These are phyloP conservation scores for Heterodera carotae DNA, from an alignment of 1,140 invertebrate genomes.

Conservation along the genomic window DNA sequence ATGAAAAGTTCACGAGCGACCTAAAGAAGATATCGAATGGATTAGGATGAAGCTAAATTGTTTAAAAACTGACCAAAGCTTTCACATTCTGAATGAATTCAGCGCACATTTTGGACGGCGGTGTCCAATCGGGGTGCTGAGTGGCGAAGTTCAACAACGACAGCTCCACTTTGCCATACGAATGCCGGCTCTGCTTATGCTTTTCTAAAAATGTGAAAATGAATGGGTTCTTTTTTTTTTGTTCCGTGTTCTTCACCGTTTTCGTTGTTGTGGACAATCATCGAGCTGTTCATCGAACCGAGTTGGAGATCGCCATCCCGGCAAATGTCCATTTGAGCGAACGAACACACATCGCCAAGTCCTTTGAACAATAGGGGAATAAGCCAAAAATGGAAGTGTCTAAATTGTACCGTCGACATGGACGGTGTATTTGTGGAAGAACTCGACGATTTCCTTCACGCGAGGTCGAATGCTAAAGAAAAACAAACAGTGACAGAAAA, in stretches of 20 bases:
- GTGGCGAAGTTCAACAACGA: conserved; percentile 59
- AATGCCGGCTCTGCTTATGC: not conserved
- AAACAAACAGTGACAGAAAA: not conserved
- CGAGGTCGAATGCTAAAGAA: conserved; percentile 41
- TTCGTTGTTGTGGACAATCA: conserved; percentile 17
- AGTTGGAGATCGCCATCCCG: conserved; percentile 45
- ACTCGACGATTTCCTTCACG: conserved; percentile 46
- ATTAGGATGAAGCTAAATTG: not conserved
- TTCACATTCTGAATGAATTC: conserved; percentile 52
- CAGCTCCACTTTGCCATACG: conserved; percentile 60
- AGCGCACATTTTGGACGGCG: conserved; percentile 42
- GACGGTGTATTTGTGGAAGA: conserved; percentile 49
- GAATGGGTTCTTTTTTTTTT: not conserved
- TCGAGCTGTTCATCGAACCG: conserved; percentile 26
- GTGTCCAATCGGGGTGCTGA: conserved; percentile 62
- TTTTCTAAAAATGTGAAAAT: conserved; percentile 1
- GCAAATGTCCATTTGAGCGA: conserved; percentile 48
- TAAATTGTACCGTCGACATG: conserved; percentile 27
- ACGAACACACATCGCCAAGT: conserved; percentile 50
- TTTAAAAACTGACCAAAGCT: conserved; percentile 34
- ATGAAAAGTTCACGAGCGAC: conserved; percentile 12
- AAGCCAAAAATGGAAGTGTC: not conserved
- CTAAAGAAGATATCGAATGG: conserved; percentile 14
- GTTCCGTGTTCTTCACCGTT: not conserved
- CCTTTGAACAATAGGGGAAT: not conserved